Base-by-base conservation (phyloP, 2,888 invertebrate genomes). In the Adelognathus sp. region DNA sequence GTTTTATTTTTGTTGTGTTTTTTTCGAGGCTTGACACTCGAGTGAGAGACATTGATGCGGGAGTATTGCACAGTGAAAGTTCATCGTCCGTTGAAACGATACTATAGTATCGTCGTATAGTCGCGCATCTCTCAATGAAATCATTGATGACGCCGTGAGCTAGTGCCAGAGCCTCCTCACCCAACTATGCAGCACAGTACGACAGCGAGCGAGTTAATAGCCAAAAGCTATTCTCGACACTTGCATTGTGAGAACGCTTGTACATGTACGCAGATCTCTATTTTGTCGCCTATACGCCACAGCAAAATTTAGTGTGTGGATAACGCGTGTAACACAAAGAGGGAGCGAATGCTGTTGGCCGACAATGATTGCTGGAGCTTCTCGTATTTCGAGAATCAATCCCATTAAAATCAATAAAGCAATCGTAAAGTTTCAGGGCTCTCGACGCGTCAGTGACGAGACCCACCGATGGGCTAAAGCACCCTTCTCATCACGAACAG, bases 101-200 rank as follows among this genome's bases (percentile, higher is more conserved):
- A 54, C 44, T 5, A n/a, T 52, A 56, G 18, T 63, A 18, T 44
- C 31, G 41, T 31, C 41, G n/a, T 31, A 33, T 27, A 16, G 14
- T 33, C 46, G 52, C 46, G 72, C 63, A 7, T 72, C 72, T 78
- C 75, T 81, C 80, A 81, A 81, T 81, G 75, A 81, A 81, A 78
- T 71, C 78, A 78, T 78, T 81, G 78, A 81, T 75, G 80, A 78
- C 70, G 66, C 31, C 50, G 16, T 11, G 24, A 27, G 33, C 50
- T n/a, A 60, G 56, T 56, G 56, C 58, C 73, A 72, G 46, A 52
- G 39, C 52, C 54, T 27, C 14, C 29, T 31, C 46, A 33, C 31
- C n/a, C 29, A 41, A 33, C 39, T 60, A 58, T 11, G 21, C 21
- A 50, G 21, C n/a, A n/a, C n/a, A 21, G 11, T 11, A 24, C 54